Evolutionary conservation across 92 coral and sea anemone species (phyloP).

Genomic region (Siderastrea radians): DNA sequence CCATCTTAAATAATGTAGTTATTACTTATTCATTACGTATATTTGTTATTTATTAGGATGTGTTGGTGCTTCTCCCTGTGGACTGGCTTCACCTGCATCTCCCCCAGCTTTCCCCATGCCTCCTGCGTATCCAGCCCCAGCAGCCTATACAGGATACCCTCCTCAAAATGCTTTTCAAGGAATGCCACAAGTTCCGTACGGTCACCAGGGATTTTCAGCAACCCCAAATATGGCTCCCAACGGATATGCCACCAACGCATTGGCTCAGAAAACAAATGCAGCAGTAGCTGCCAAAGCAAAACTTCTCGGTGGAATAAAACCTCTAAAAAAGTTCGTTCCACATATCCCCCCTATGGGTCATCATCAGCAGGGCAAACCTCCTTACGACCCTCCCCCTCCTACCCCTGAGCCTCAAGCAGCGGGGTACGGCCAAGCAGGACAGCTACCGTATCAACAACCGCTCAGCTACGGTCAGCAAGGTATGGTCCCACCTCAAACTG

Average conservation of each 20-base stretch:
- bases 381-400: slow-evolving; percentile 19
- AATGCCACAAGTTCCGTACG: slow-evolving; percentile 6
- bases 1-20: no score
- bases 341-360: slow-evolving; percentile 44
- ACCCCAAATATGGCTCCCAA: background rate
- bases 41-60: slow-evolving; percentile 9
- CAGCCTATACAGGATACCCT: slow-evolving; percentile 33
- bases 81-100: slow-evolving; percentile 21
- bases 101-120: slow-evolving; percentile 31
- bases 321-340: slow-evolving; percentile 36
- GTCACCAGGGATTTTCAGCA: slow-evolving; percentile 19
- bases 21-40: no score
- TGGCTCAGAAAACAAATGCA: slow-evolving; percentile 20
- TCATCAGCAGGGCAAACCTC: slow-evolving; percentile 41
- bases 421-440: slow-evolving; percentile 29
- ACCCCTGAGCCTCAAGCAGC: slow-evolving; percentile 25
- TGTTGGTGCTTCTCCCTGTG: slow-evolving; percentile 31
- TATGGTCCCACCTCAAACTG: slow-evolving; percentile 31
- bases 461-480: slow-evolving; percentile 32
- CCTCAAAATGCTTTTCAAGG: slow-evolving; percentile 8
- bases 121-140: slow-evolving; percentile 10
- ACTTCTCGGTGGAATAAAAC: slow-evolving; percentile 19
- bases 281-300: slow-evolving; percentile 30
- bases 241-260: background rate
- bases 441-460: slow-evolving; percentile 36